Base-by-base conservation (phyloP, 2,113 vertebrate species). In the Todiramphus saurophagus region DNA sequence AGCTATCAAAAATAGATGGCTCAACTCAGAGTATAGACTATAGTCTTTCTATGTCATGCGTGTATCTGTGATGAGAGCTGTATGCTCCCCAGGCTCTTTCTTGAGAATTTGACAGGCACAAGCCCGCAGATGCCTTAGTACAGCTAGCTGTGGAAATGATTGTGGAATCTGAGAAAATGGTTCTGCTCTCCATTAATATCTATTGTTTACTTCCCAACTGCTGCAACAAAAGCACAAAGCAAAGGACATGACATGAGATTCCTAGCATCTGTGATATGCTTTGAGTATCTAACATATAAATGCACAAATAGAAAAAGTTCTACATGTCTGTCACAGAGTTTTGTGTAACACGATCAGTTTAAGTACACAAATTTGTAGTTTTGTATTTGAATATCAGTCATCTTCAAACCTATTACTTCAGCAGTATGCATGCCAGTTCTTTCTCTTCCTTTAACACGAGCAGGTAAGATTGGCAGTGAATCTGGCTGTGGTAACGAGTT, bases 401-500 rank as follows among this genome's bases (percentile, higher is more conserved):
- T 43, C 13, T 41, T 50, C 39, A 70, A 81, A 84, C 37, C n/a
- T 74, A 35, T 83, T 85, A 33, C 30, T 90, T 92, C 68, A 70
- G 50, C 18, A 33, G 5, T 64, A 89, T 56, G 51, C 19, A 51
- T 44, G 17, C 58, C 35, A 27, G 3, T 86, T 83, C 33, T 60
- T 84, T 95, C 46, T 85, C 73, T 23, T 67, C 62, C 69, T 93
- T 90, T 94, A 84, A 85, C 46, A 28, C 4, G 3, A 69, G 19
- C 68, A 80, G 31, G 37, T 48, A 73, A 90, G 67, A 44, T 44
- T 96, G 77, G 85, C 70, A 83, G 88, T 83, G 88, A 93, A 97
- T 95, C 89, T 87, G 37, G 27, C 73, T 89, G 51, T 80, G 79
- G 87, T 96, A 95, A 97, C 97, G 73, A 88, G 58, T 92, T 95